phyloP scores from a whole-genome alignment of 2,113 vertebrate genomes.

The Tapirus terrestris region DNA sequence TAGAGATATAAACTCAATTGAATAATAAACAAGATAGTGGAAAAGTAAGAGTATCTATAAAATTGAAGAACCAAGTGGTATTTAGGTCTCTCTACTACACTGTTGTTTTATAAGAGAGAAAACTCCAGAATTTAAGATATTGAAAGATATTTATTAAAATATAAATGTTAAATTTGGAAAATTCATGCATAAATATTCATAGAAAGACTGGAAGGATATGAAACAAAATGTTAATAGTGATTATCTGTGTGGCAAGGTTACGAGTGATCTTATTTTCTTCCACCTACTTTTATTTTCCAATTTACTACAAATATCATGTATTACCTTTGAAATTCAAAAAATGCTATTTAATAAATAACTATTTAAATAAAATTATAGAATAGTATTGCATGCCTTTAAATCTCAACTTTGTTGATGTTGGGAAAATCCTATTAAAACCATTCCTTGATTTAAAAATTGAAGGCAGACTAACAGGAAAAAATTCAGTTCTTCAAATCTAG shows the following conservation, averaged over 20 bases:
- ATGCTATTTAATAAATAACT: background rate
- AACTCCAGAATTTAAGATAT: background rate
- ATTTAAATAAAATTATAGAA: constrained; percentile 21
- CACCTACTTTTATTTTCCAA: background rate
- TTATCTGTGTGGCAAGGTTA: background rate
- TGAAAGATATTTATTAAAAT: constrained; percentile 31
- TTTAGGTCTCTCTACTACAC: background rate
- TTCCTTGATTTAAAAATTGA: background rate
- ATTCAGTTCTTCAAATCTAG: background rate
- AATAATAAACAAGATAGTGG: background rate
- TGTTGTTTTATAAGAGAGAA: background rate
- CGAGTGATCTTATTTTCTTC: background rate
- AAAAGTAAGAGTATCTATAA: background rate
- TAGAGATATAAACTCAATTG: background rate
- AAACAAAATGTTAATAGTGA: constrained; percentile 28
- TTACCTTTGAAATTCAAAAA: constrained; percentile 23
- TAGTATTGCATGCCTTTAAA: background rate
- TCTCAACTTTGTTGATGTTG: background rate
- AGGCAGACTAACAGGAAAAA: background rate
- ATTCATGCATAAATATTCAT: background rate
- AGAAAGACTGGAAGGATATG: background rate
- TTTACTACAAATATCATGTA: background rate
- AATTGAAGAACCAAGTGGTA: background rate
- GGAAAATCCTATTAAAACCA: background rate
- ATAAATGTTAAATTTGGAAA: background rate